Conservation (phyloP, 2,888 invertebrate genomes). For the Biston stratarius region DNA sequence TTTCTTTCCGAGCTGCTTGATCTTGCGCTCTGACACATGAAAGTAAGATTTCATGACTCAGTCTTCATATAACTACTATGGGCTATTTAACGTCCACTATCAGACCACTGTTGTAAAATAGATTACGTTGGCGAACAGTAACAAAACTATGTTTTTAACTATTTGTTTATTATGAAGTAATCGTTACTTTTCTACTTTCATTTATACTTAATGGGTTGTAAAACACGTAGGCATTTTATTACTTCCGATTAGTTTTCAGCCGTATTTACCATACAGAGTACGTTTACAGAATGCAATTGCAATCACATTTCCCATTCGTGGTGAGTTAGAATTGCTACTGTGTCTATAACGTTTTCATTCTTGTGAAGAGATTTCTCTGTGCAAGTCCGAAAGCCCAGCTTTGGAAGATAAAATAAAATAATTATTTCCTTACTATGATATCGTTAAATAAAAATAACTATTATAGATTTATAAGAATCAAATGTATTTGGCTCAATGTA, state of each 20-base stretch:
- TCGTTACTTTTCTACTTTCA: neutral
- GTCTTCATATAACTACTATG: too few species aligned
- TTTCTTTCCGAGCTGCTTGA: too few species aligned
- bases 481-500: too few species aligned
- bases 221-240: slow-evolving; percentile 2
- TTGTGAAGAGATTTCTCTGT: neutral
- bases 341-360: slow-evolving; percentile 10
- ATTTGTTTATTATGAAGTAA: neutral
- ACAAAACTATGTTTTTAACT: neutral
- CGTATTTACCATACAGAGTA: slow-evolving; percentile 7
- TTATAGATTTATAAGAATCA: too few species aligned
- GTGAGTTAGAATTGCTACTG: slow-evolving; percentile 7
- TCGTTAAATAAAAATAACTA: too few species aligned
- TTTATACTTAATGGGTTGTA: neutral
- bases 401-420: too few species aligned
- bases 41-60: too few species aligned
- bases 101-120: too few species aligned
- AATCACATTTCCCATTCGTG: slow-evolving; percentile 26
- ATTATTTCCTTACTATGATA: too few species aligned
- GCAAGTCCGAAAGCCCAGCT: neutral
- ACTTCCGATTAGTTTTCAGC: slow-evolving; percentile 7
- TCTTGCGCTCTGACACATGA: too few species aligned
- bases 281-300: slow-evolving; percentile 26
- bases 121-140: too few species aligned
- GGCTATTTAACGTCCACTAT: too few species aligned